Evolutionary conservation across 2,113 vertebrate species (phyloP).

Genomic region (Chaetodon auriga): DNA sequence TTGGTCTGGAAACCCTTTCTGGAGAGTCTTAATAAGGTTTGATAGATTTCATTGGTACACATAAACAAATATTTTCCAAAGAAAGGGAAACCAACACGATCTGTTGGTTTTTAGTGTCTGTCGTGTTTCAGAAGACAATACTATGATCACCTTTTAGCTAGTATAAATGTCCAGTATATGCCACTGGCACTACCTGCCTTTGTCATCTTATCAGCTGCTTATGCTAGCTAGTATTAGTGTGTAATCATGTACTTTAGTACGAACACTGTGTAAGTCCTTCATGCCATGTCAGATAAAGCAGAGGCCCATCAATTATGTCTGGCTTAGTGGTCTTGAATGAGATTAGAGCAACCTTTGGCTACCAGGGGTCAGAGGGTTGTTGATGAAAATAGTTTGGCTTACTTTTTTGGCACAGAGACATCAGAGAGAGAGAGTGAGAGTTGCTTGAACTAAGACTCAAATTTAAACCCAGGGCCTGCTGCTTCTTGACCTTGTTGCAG

Average conservation of each 20-base stretch:
- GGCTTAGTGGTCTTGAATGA: slow-evolving; percentile 71
- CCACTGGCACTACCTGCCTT: not conserved
- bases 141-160: not conserved
- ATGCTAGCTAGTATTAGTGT: slow-evolving; percentile 29
- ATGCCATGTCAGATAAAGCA: slow-evolving; percentile 68
- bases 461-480: slow-evolving; percentile 40
- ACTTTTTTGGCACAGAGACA: slow-evolving; percentile 49
- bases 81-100: not conserved
- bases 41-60: not conserved
- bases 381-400: slow-evolving; percentile 71
- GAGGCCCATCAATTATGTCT: slow-evolving; percentile 59
- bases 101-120: too few relatives aligned
- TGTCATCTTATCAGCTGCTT: slow-evolving; percentile 31
- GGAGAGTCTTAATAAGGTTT: not conserved
- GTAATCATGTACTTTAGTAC: slow-evolving; percentile 30
- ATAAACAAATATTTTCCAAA: not conserved
- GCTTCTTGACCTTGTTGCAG: slow-evolving; percentile 38
- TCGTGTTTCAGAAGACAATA: not conserved
- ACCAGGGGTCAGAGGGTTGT: slow-evolving; percentile 46
- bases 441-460: slow-evolving; percentile 36
- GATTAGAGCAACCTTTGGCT: slow-evolving; percentile 69
- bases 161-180: not conserved
- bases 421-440: slow-evolving; percentile 23
- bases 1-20: too few relatives aligned
- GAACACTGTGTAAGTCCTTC: slow-evolving; percentile 48